A percentile compares a stretch with the other conserved stretches of the same genome.
Evolutionary conservation across 1,140 invertebrate species (phyloP).

Genomic region (Hypsibius dujardini): DNA sequence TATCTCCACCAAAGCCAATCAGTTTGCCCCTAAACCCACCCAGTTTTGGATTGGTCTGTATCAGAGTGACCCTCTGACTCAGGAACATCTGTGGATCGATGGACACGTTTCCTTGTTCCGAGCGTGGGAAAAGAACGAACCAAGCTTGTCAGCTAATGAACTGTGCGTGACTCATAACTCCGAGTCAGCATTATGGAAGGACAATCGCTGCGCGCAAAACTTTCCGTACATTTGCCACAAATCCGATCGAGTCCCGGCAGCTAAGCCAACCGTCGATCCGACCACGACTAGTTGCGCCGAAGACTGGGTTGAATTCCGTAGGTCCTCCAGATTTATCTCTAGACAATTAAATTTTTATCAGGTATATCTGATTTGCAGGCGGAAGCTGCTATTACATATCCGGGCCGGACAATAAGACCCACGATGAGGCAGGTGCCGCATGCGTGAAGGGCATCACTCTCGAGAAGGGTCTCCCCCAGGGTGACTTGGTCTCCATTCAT

Average conservation of each 20-base stretch:
- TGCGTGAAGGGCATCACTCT: too few relatives aligned
- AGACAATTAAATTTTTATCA: too few relatives aligned
- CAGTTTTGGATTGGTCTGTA: not conserved
- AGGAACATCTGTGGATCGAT: not conserved
- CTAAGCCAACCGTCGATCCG: too few relatives aligned
- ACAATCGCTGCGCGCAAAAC: not conserved
- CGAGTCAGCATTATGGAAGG: not conserved
- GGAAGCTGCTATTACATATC: too few relatives aligned
- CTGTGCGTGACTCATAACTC: not conserved
- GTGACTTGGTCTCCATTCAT: not conserved
- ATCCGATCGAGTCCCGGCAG: not conserved
- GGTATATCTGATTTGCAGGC: too few relatives aligned
- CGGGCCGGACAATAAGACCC: too few relatives aligned
- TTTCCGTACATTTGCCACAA: conserved; percentile 1
- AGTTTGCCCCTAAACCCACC: not conserved
- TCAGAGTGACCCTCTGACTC: not conserved
- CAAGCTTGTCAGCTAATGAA: not conserved
- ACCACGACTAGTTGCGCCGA: too few relatives aligned
- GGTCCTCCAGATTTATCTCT: too few relatives aligned
- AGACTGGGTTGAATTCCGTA: too few relatives aligned
- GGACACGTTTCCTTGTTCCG: not conserved
- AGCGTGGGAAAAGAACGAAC: not conserved
- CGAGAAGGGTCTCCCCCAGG: too few relatives aligned
- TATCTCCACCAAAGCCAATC: not conserved
- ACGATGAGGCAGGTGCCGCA: too few relatives aligned